Evolutionary conservation across 2,797 vertebrate species (phyloP).

Genomic region (Pogonophryne albipinna): DNA sequence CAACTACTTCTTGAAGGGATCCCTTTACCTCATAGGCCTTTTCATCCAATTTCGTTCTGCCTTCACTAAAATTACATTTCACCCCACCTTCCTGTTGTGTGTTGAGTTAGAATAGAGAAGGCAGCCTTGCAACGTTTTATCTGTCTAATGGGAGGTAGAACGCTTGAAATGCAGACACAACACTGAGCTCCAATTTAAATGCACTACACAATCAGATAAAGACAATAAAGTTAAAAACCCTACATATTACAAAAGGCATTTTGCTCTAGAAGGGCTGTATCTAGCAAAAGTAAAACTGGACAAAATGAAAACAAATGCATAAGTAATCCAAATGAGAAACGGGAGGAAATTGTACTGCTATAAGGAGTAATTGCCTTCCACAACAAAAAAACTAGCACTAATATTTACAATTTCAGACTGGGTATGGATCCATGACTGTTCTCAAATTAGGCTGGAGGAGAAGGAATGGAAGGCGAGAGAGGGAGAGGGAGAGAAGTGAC

Average conservation of each 20-base stretch:
- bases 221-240: conserved; percentile 51
- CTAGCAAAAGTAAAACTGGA: conserved; percentile 71
- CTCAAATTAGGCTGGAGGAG: conserved; percentile 60
- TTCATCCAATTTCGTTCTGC: too few species aligned
- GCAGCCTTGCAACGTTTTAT: conserved; percentile 59
- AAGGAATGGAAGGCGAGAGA: conserved; percentile 39
- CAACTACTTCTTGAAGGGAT: conserved; percentile 15
- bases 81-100: conserved; percentile 56
- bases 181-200: conserved; percentile 73
- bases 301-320: conserved; percentile 82
- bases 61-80: too few species aligned
- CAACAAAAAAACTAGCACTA: conserved; percentile 53
- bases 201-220: conserved; percentile 73
- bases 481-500: conserved; percentile 48
- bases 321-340: conserved; percentile 78
- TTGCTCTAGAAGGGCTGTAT: conserved; percentile 68
- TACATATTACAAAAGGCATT: conserved; percentile 63
- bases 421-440: conserved; percentile 61
- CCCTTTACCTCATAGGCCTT: too few species aligned
- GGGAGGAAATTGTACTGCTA: conserved; percentile 60
- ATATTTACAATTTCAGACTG: conserved; percentile 79
- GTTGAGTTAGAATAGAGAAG: conserved; percentile 57
- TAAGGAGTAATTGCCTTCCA: conserved; percentile 79
- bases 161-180: conserved; percentile 60
- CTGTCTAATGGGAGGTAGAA: conserved; percentile 61